Percentiles rank a stretch among this genome's conserved stretches.
Evolutionary conservation across 1,140 invertebrate species (phyloP).

Genomic region (Gonioctena quinquepunctata): DNA sequence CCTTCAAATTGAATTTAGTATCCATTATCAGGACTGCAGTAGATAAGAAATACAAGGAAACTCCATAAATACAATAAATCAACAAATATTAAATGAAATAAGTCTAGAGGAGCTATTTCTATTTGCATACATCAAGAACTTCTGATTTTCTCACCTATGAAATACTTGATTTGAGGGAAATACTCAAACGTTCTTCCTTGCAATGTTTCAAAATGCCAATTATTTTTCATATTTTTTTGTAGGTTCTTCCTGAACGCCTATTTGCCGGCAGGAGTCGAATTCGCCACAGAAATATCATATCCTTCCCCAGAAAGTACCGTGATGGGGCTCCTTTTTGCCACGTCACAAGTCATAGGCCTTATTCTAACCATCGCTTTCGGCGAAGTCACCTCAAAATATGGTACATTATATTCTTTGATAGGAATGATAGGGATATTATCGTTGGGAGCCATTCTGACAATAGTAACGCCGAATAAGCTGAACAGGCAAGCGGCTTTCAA

Average conservation of each 20-base stretch:
- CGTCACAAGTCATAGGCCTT: slow-evolving; percentile 35
- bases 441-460: neutral
- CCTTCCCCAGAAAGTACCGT: slow-evolving; percentile 43
- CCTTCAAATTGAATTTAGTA: too few species aligned
- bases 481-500: slow-evolving; percentile 6
- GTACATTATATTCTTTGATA: slow-evolving; percentile 1
- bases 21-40: too few species aligned
- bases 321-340: slow-evolving; percentile 34
- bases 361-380: slow-evolving; percentile 2
- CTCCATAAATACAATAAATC: too few species aligned
- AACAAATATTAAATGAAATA: too few species aligned
- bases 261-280: slow-evolving; percentile 40
- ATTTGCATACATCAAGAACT: too few species aligned
- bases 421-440: neutral
- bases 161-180: too few species aligned
- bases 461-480: slow-evolving; percentile 14
- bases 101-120: too few species aligned
- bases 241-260: slow-evolving; percentile 41
- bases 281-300: slow-evolving; percentile 43
- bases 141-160: too few species aligned
- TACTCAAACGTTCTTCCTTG: too few species aligned
- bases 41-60: too few species aligned
- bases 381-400: neutral
- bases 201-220: too few species aligned
- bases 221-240: slow-evolving; percentile 20